phyloP scores from a whole-genome alignment of 2,888 invertebrate species.

The Mesochorus sp. region DNA sequence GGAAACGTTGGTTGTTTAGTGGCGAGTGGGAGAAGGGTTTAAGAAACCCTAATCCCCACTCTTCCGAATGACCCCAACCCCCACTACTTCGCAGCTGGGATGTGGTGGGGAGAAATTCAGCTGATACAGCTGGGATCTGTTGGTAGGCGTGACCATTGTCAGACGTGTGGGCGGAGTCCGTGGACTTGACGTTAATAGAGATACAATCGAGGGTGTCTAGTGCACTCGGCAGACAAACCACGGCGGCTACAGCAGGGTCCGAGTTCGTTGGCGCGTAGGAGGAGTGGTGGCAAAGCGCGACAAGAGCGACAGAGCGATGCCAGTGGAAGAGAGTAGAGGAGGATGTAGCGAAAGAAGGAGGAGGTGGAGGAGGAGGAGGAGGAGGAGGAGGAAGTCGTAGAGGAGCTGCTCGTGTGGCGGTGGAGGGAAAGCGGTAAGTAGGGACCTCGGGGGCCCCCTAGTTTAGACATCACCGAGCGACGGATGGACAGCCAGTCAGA shows the following conservation, averaged over 20 bases:
- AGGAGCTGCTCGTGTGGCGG: conserved; percentile 35
- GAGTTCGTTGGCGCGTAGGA: conserved; percentile 69
- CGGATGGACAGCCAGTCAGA: conserved; percentile 82
- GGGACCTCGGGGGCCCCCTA: conserved; percentile 79
- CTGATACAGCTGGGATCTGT: background rate
- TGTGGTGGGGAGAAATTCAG: conserved; percentile 22
- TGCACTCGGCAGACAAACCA: conserved; percentile 71
- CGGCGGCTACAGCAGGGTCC: conserved; percentile 24
- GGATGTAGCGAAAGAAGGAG: conserved; percentile 63
- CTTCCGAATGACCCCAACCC: background rate
- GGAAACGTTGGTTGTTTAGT: background rate
- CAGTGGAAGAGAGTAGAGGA: conserved; percentile 49
- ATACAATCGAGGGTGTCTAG: conserved; percentile 82
- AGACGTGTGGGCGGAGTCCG: conserved; percentile 75
- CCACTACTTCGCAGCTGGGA: too few species aligned
- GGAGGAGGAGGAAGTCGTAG: conserved; percentile 69
- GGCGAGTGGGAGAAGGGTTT: conserved; percentile 17
- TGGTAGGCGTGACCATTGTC: conserved; percentile 43
- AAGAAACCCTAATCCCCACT: conserved; percentile 18
- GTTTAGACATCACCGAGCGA: conserved; percentile 82
- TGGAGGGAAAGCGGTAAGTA: conserved; percentile 75
- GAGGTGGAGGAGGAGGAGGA: conserved; percentile 69
- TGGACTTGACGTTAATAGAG: conserved; percentile 79
- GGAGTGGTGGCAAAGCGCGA: conserved; percentile 72
- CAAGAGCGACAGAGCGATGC: conserved; percentile 18